Base-by-base conservation (phyloP, 2,888 invertebrate genomes). In the Amorpha juglandis region DNA sequence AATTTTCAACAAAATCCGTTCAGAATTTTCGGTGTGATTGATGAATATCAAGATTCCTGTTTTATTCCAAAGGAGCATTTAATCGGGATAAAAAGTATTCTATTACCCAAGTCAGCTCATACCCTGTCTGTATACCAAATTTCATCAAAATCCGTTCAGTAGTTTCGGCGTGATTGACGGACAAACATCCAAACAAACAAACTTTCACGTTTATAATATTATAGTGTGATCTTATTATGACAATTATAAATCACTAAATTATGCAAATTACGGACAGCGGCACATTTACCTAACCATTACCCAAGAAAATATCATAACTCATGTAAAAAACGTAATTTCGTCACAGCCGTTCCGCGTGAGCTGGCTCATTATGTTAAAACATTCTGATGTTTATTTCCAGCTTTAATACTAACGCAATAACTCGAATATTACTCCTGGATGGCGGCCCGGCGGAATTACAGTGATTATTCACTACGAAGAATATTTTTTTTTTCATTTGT, bases 341-440 rank as follows among this genome's bases (percentile, higher is more conserved):
- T 76, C 74, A 69, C 74, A 74, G 70, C 71, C 63, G 38, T 71
- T 71, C 72, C 69, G 65, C 73, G 70, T 72, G 74, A 74, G 77
- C 73, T 69, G 70, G 68, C 75, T 82, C 75, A 79, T 82, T 79
- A 80, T 74, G 71, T 71, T 75, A 75, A 79, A 80, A 78, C 74
- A 78, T 81, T 78, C 75, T 76, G 74, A 84, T 83, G 83, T 84
- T 86, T 86, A 84, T 86, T 85, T 77, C 78, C 75, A 75, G 80
- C 86, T 78, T 82, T 82, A 81, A 82, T 83, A 81, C 79, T 78
- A 78, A 80, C 79, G 81, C 78, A 78, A 83, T 83, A 83, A 83
- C 79, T 81, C 69, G 77, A 79, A 84, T 86, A 87, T 87, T 86
- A 84, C 82, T 78, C 76, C 69, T 74, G 69, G 68, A 72, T 77